Conservation (phyloP, 2,113 vertebrate genomes). For the Pao palembangensis region DNA sequence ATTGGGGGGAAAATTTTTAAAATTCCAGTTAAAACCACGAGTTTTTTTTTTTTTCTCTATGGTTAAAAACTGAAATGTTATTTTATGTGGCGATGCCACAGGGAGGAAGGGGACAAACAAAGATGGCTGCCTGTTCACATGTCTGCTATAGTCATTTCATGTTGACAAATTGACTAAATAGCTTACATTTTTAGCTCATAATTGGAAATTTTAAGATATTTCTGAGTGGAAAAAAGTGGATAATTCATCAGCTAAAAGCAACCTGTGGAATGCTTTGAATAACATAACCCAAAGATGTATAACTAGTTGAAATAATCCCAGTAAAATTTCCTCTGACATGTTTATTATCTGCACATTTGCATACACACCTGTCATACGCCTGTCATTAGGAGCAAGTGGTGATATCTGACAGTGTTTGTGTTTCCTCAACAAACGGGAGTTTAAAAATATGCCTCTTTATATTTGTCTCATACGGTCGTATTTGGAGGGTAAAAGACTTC, state of each 20-base stretch:
- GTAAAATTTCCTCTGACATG: background rate
- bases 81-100: background rate
- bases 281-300: constrained; percentile 1
- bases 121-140: too few species aligned
- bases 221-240: background rate
- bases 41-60: too few species aligned
- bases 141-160: too few species aligned
- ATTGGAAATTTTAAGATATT: constrained; percentile 4
- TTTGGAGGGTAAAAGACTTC: too few species aligned
- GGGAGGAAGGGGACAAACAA: background rate
- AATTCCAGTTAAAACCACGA: background rate
- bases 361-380: background rate
- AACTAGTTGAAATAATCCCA: background rate
- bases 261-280: constrained; percentile 5
- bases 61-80: background rate
- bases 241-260: background rate
- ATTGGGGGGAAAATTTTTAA: background rate
- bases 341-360: background rate
- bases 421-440: background rate
- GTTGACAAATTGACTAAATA: background rate
- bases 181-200: too few species aligned
- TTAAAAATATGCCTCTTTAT: too few species aligned
- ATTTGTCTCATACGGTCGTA: too few species aligned
- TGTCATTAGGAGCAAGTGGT: background rate
- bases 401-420: background rate